phyloP scores from a whole-genome alignment of 2,113 vertebrate species.

The Brachypteracias leptosomus region DNA sequence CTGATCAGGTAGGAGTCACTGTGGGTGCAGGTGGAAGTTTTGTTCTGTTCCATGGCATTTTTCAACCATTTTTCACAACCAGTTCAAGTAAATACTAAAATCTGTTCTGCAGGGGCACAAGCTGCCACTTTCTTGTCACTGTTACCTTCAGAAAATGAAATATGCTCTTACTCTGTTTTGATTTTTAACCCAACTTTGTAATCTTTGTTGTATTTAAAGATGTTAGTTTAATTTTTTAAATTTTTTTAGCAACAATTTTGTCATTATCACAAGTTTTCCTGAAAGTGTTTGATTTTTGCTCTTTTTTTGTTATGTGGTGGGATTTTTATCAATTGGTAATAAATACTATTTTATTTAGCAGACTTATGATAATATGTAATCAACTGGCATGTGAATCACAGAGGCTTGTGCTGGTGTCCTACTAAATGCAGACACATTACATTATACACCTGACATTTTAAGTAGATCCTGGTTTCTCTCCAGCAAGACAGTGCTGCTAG shows the following conservation, averaged over 20 bases:
- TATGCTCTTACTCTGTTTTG: neutral
- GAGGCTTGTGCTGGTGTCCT: conserved; percentile 63
- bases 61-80: neutral
- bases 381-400: conserved; percentile 59
- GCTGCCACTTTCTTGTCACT: neutral
- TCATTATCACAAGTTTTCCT: neutral
- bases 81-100: neutral
- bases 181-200: neutral
- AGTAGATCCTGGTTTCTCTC: conserved; percentile 55
- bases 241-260: neutral
- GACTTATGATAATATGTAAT: conserved; percentile 61
- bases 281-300: neutral
- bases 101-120: neutral
- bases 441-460: conserved; percentile 57
- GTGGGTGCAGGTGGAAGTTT: neutral
- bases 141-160: neutral
- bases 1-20: neutral
- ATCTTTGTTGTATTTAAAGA: neutral
- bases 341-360: conserved; percentile 73
- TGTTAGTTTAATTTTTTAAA: neutral
- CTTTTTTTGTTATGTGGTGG: neutral
- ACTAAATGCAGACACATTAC: conserved; percentile 53
- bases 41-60: neutral
- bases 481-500: neutral
- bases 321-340: neutral